A percentile compares a stretch with the other conserved stretches of the same genome.
phyloP scores from a whole-genome alignment of 2,888 invertebrate genomes.

The Drosophila suboccidentalis region DNA sequence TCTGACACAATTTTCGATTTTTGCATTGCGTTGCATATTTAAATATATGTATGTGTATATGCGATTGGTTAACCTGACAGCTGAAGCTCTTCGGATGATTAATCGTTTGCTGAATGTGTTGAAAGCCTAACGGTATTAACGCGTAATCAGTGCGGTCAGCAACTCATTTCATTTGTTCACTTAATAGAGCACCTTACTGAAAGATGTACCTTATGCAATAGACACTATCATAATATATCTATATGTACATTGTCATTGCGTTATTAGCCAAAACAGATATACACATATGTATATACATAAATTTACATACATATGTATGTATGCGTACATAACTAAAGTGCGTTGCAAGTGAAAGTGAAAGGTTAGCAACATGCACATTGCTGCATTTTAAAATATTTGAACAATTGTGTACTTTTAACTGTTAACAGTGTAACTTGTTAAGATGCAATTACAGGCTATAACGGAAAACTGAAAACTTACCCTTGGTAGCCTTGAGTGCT shows the following conservation, averaged over 20 bases:
- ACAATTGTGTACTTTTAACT: slow-evolving; percentile 29
- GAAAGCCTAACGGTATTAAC: slow-evolving; percentile 35
- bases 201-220: slow-evolving; percentile 54
- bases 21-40: slow-evolving; percentile 11
- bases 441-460: slow-evolving; percentile 14
- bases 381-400: slow-evolving; percentile 45
- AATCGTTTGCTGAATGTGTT: slow-evolving; percentile 42
- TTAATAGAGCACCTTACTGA: slow-evolving; percentile 59
- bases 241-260: slow-evolving; percentile 50
- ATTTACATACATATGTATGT: neutral
- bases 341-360: slow-evolving; percentile 67
- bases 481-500: slow-evolving; percentile 50
- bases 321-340: slow-evolving; percentile 4
- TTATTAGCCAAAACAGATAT: slow-evolving; percentile 4
- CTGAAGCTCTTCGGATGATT: slow-evolving; percentile 34
- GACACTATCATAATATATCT: slow-evolving; percentile 30
- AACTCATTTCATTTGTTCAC: slow-evolving; percentile 49
- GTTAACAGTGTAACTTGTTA: slow-evolving; percentile 6
- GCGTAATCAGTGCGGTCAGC: slow-evolving; percentile 49
- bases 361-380: slow-evolving; percentile 38
- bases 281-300: neutral
- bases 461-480: slow-evolving; percentile 22
- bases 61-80: slow-evolving; percentile 35
- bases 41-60: neutral
- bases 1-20: slow-evolving; percentile 42